Percentiles rank a stretch among this genome's conserved stretches.
phyloP scores from a whole-genome alignment of 1,140 invertebrate species.

The Drosophila pachea region DNA sequence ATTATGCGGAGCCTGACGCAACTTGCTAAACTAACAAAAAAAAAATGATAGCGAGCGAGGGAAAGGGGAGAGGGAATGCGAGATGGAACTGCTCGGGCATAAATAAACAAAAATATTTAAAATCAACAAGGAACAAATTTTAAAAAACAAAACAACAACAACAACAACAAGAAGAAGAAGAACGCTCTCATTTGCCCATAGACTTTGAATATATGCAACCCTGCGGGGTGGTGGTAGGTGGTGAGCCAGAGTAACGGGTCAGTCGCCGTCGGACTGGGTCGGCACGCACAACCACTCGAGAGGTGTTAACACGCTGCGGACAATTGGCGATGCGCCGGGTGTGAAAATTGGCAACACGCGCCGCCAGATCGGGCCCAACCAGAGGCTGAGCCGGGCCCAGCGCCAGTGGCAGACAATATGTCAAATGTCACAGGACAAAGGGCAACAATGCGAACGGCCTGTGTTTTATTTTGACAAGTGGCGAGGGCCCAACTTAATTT shows the following conservation, averaged over 20 bases:
- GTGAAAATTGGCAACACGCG: constrained; percentile 78
- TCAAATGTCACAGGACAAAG: constrained; percentile 74
- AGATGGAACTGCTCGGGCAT: constrained; percentile 26
- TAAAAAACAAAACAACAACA: constrained; percentile 63
- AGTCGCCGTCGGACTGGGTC: no score
- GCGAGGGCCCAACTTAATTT: constrained; percentile 72
- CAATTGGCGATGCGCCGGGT: constrained; percentile 70
- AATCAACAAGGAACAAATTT: constrained; percentile 66
- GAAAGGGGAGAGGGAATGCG: constrained; percentile 9
- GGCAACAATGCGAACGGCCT: constrained; percentile 30
- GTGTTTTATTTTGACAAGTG: constrained; percentile 77
- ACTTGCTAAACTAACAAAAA: constrained; percentile 61
- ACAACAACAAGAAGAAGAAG: constrained; percentile 9
- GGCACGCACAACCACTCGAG: constrained; percentile 56
- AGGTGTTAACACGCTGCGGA: constrained; percentile 74
- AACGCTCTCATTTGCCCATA: background rate
- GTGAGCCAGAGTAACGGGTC: background rate
- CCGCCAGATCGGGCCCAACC: constrained; percentile 36
- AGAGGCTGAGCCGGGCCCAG: constrained; percentile 24
- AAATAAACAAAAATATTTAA: constrained; percentile 73
- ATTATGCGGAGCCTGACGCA: constrained; percentile 27
- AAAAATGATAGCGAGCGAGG: constrained; percentile 21
- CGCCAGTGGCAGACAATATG: constrained; percentile 71
- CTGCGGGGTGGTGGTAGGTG: constrained; percentile 19
- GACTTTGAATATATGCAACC: constrained; percentile 39